A percentile compares a stretch with the other conserved stretches of the same genome.
phyloP scores from a whole-genome alignment of 2,797 vertebrate genomes.

The Helicolenus hilgendorfi region DNA sequence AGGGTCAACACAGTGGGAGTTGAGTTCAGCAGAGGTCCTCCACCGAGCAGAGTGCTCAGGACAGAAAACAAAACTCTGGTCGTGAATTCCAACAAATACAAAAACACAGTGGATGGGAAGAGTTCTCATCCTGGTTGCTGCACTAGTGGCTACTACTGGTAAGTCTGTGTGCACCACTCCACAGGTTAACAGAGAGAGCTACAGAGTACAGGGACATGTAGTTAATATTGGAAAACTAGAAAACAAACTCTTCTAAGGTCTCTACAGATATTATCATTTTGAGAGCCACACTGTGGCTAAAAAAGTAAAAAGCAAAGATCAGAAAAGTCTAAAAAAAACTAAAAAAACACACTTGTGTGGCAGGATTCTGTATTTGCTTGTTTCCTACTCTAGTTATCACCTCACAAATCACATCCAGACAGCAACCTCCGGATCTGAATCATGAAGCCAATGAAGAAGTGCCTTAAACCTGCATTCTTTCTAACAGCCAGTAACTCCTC shows the following conservation, averaged over 20 bases:
- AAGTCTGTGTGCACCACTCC: background rate
- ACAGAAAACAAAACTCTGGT: constrained; percentile 29
- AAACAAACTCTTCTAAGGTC: background rate
- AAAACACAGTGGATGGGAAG: background rate
- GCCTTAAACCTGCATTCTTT: no score
- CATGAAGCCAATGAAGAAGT: no score
- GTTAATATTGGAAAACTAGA: background rate
- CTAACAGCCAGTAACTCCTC: no score
- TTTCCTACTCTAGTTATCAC: background rate
- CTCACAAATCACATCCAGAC: background rate
- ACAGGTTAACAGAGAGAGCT: background rate
- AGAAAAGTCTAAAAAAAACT: background rate
- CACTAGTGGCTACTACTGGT: background rate
- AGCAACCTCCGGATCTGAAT: no score
- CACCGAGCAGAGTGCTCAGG: background rate
- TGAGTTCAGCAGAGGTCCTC: constrained; percentile 22
- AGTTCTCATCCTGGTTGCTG: background rate
- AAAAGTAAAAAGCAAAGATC: background rate
- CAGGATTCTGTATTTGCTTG: background rate
- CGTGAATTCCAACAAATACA: constrained; percentile 26
- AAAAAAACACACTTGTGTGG: background rate
- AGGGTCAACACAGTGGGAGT: constrained; percentile 33
- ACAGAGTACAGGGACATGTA: background rate
- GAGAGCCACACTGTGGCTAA: background rate
- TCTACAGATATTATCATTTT: background rate